These are phyloP conservation scores for Nudaria mundana DNA, from an alignment of 2,888 invertebrate species.

Conservation along the genomic window DNA sequence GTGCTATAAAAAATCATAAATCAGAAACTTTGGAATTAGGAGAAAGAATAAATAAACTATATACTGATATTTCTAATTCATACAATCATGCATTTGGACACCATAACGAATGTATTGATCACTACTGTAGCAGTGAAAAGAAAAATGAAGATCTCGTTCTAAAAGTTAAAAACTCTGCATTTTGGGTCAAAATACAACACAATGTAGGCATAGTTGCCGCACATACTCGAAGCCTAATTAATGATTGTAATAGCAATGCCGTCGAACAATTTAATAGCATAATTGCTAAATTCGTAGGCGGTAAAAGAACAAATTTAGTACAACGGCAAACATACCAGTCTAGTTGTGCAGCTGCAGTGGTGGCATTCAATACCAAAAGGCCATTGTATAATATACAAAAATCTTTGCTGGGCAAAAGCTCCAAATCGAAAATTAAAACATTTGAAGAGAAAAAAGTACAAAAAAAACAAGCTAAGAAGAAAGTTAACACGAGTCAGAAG, in stretches of 20 bases:
- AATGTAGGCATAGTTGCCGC: neutral
- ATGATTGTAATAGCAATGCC: slow-evolving; percentile 4
- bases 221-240: slow-evolving; percentile 1
- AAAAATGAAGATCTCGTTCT: neutral
- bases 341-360: slow-evolving; percentile 6
- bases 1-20: neutral
- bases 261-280: slow-evolving; percentile 6
- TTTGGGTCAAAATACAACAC: slow-evolving; percentile 11
- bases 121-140: neutral
- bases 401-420: neutral
- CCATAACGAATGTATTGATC: neutral
- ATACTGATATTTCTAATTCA: neutral
- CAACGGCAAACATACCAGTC: slow-evolving; percentile 4
- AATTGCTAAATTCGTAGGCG: slow-evolving; percentile 9
- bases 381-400: neutral
- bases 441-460: neutral
- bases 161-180: slow-evolving; percentile 6
- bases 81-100: slow-evolving; percentile 7
- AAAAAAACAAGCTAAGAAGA: neutral
- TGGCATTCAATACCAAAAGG: neutral
- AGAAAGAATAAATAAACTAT: neutral
- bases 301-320: slow-evolving; percentile 6
- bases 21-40: neutral
- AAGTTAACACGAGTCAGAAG: neutral
- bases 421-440: neutral